Evolutionary conservation across 2,888 invertebrate species (phyloP).

Genomic region (Tethea ocularis): DNA sequence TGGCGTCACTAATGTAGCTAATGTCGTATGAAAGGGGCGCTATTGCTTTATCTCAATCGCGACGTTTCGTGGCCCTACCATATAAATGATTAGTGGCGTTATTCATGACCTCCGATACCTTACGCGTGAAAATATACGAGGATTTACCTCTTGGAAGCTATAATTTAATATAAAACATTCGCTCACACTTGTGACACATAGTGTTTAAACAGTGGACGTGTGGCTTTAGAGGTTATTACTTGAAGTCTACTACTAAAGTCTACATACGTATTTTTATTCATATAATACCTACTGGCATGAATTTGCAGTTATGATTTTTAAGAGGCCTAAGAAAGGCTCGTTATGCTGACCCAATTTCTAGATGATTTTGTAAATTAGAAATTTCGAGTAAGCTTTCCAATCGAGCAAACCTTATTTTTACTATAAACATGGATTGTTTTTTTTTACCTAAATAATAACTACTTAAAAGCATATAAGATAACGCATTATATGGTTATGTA

Average conservation of each 20-base stretch:
- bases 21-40: slow-evolving; percentile 82
- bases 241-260: too few species aligned
- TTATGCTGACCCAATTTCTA: too few species aligned
- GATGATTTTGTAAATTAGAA: too few species aligned
- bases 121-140: slow-evolving; percentile 3
- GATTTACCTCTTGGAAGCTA: background rate
- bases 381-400: too few species aligned
- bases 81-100: slow-evolving; percentile 52
- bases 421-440: too few species aligned
- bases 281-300: background rate
- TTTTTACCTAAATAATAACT: slow-evolving; percentile 13
- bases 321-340: too few species aligned
- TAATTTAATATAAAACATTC: background rate
- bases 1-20: slow-evolving; percentile 82
- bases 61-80: slow-evolving; percentile 52
- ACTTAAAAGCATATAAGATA: background rate
- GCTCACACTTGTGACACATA: background rate
- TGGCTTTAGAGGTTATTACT: background rate
- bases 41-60: slow-evolving; percentile 75
- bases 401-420: background rate
- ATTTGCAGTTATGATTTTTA: too few species aligned
- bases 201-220: background rate
- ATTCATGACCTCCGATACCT: slow-evolving; percentile 34
- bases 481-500: slow-evolving; percentile 42
- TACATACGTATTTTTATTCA: background rate